Conservation (phyloP, 1,140 invertebrate species). For the Medauroidea extradentata region DNA sequence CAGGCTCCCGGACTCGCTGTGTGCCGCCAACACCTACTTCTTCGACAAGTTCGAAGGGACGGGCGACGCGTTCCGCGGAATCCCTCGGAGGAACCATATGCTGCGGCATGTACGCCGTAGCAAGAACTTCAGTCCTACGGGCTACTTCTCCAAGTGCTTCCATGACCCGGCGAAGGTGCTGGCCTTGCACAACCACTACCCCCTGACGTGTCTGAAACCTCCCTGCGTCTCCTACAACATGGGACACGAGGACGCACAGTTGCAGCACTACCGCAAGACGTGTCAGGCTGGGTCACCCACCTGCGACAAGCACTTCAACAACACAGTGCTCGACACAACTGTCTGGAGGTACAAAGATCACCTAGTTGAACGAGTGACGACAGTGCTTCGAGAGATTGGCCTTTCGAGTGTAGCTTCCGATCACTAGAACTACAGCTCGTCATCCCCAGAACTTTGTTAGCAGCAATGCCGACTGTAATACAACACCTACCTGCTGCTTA, state of each 20-base stretch:
- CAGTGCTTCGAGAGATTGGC: conserved; percentile 8
- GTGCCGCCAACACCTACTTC: conserved; percentile 50
- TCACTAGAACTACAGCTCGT: too few species aligned
- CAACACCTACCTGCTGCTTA: too few species aligned
- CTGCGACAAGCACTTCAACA: conserved; percentile 39
- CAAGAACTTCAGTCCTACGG: conserved; percentile 43
- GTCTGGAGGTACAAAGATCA: conserved; percentile 45
- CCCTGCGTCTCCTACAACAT: conserved; percentile 41
- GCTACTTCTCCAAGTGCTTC: conserved; percentile 48
- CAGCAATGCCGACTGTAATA: too few species aligned
- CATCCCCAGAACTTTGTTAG: too few species aligned
- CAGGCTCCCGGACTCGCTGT: background rate
- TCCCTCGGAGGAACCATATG: conserved; percentile 46
- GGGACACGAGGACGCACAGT: conserved; percentile 41
- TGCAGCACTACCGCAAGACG: conserved; percentile 50
- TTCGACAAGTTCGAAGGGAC: conserved; percentile 43
- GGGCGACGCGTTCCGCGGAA: conserved; percentile 30
- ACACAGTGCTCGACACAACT: conserved; percentile 42
- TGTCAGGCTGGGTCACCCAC: conserved; percentile 39
- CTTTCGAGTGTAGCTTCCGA: background rate
- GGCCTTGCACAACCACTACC: conserved; percentile 48
- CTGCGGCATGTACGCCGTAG: conserved; percentile 45
- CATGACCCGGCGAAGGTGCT: conserved; percentile 44
- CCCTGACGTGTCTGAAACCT: conserved; percentile 43
- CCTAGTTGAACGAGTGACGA: conserved; percentile 32